phyloP scores from a whole-genome alignment of 2,797 vertebrate species.

The Crax fasciolata region DNA sequence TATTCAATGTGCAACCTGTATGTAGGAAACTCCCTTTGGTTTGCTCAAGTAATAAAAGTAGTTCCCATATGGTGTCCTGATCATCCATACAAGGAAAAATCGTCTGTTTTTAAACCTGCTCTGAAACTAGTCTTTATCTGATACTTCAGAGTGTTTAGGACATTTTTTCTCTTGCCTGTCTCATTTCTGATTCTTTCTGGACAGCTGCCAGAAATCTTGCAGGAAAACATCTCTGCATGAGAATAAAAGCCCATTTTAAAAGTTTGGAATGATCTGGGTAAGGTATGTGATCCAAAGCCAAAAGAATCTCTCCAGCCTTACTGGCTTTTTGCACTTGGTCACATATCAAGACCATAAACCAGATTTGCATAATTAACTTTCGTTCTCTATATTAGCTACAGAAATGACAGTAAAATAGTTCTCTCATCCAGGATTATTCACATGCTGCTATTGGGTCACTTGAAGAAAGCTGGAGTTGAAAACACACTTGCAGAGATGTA shows the following conservation, averaged over 20 bases:
- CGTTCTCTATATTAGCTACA: not conserved
- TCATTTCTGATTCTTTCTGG: constrained; percentile 26
- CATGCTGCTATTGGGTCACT: not conserved
- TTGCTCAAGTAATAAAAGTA: constrained; percentile 1
- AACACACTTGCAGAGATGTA: not conserved
- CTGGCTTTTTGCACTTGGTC: not conserved
- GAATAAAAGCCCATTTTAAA: constrained; percentile 42
- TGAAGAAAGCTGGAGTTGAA: not conserved
- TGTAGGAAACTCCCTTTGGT: constrained; percentile 20
- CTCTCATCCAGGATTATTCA: not conserved
- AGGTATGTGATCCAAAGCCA: constrained; percentile 16
- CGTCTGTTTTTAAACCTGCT: not conserved
- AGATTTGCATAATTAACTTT: not conserved
- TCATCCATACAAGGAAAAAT: constrained; percentile 3
- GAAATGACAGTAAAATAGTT: not conserved
- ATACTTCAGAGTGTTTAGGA: not conserved
- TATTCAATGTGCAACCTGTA: not conserved
- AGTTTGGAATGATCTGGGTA: not conserved
- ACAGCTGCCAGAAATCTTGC: not conserved
- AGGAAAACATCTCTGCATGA: constrained; percentile 2
- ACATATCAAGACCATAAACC: not conserved
- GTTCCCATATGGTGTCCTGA: not conserved
- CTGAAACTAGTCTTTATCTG: not conserved
- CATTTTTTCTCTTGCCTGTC: not conserved
- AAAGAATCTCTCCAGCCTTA: not conserved